Conservation (phyloP, 2,113 vertebrate species). For the Rattus rattus region DNA sequence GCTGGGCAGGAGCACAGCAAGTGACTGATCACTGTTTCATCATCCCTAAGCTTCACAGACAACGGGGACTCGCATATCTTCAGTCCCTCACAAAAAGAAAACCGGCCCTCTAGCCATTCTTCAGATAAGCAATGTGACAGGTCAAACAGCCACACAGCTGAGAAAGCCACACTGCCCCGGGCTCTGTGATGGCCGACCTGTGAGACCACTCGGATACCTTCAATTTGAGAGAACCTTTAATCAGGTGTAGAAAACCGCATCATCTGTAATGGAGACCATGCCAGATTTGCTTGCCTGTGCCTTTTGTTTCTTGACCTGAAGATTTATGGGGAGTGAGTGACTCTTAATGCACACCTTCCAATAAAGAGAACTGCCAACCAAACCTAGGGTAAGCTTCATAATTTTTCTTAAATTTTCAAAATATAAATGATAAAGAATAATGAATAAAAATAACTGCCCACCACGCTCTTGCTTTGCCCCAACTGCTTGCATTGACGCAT, state of each 20-base stretch:
- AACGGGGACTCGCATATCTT: background rate
- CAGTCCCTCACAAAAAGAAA: background rate
- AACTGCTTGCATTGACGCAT: background rate
- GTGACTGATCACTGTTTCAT: rapidly evolving
- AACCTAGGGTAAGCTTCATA: background rate
- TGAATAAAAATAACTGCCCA: background rate
- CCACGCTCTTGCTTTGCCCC: background rate
- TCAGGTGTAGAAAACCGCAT: background rate
- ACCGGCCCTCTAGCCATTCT: background rate
- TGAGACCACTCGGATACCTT: rapidly evolving
- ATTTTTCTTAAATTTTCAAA: background rate
- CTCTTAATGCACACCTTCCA: background rate
- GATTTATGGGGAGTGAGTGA: background rate
- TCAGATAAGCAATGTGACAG: background rate
- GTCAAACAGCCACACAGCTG: background rate
- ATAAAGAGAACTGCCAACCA: background rate
- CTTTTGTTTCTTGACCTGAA: background rate
- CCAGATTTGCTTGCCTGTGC: background rate
- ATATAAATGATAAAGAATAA: background rate
- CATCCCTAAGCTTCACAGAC: background rate
- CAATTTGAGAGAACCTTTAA: background rate
- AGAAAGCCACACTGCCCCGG: background rate
- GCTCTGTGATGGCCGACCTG: background rate
- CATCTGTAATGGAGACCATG: no score
- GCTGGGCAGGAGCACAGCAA: background rate